Base-by-base conservation (phyloP, 1,140 invertebrate species). In the Polypedilum vanderplanki region DNA sequence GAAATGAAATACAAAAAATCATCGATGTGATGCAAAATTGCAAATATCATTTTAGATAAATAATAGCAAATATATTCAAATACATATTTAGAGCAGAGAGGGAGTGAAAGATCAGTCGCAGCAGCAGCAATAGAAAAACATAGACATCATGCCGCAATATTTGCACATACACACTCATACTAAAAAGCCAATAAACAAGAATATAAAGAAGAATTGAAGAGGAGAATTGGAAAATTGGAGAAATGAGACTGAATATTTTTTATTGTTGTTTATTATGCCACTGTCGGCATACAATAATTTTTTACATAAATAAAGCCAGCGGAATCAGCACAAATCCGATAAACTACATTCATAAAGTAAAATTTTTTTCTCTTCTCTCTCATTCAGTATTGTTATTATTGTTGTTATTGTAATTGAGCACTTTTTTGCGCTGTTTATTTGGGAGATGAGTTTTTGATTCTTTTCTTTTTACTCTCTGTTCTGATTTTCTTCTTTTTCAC, bases 281-380 rank as follows among this genome's bases (percentile, higher is more conserved):
- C 46, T n/a, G 46, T 57, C 46, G 46, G 12, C n/a, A 15, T 57
- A 15, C 24, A 33, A 33, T 33, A 15, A n/a, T 57, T 57, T 57
- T 57, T 57, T 57, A n/a, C 46, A 57, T 33, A 33, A 33, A 33
- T 33, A 33, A 33, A 33, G 5, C 46, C 46, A 57, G 46, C 46
- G 46, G 46, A 70, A 70, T 70, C 65, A 22, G 65, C 65, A 70
- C 65, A 70, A 70, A 70, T 70, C 65, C 15, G 65, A 70, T 70
- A 70, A 70, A 70, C 65, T 70, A 70, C 65, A 70, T 20, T 70
- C 20, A 20, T 70, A 70, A 70, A 70, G 65, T 70, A 17, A 70
- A 70, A 70, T 22, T 70, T 70, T 17, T 70, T 20, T 22, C 10
- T 70, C 64, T 67, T 67, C 15, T 46, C 41, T 46, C 41, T 46